Evolutionary conservation across 2,113 vertebrate genomes (phyloP), one percentile per base, ranked within the genome.

Genomic region (Leptosomus discolor): DNA sequence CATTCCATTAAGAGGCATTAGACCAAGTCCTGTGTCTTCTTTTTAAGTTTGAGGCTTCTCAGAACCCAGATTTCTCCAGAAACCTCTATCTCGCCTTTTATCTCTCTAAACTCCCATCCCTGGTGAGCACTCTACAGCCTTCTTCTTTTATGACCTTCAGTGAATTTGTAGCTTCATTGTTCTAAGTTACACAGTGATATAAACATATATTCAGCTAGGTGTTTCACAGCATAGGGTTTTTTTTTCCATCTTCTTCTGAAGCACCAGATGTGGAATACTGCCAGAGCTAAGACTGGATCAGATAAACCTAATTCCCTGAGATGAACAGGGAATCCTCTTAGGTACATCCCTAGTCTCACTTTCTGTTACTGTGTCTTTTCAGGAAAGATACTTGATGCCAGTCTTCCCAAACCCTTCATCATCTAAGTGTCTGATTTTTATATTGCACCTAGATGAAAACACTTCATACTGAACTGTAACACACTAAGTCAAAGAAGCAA

Each of bases 291-390:
- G 45, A 60, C 2, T 54, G 37, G 26, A 51, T n/a, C 37, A 39
- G 50, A 39, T 24, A 39, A 78, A 78, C 15, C 21, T 22, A 5
- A 69, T 79, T 69, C 11, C 23, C 23, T 58, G 48, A 69, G 20
- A 11, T 39, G 43, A 73, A 37, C 16, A 14, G 23, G 60, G 48
- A 77, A 39, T 53, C 20, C 34, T 69, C 39, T 45, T 46, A 15
- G 20, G 48, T 48, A 32, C 26, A 17, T 32, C 2, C 20, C 43
- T 16, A 22, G 17, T 29, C 26, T 78, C 0, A 0, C 15, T 60
- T 77, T 54, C 54, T 39, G 23, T 15, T 36, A 41, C 41, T 26
- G 43, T 60, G 45, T 19, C 30, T 71, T 61, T 82, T 54, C 70
- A 75, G 67, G 41, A 79, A 75, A 39, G 50, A 18, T 15, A 54